Conservation (phyloP, 2,888 invertebrate species). For the Orchesellides sinensis region DNA sequence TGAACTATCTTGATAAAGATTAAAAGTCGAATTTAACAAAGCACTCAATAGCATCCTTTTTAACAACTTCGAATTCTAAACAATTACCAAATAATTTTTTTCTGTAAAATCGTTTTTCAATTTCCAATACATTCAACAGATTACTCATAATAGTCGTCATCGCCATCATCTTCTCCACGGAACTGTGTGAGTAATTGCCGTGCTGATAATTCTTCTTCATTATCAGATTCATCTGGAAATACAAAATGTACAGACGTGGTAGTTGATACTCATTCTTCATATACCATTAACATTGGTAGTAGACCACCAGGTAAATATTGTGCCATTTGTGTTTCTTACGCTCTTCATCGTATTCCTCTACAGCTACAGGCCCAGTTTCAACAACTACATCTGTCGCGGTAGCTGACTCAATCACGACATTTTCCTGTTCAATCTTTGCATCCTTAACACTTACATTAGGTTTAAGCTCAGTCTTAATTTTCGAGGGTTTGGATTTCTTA, state of each 20-base stretch:
- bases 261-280: too few species aligned
- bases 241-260: neutral
- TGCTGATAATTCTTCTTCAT: slow-evolving; percentile 74
- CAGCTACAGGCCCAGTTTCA: slow-evolving; percentile 34
- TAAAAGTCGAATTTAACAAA: too few species aligned
- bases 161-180: slow-evolving; percentile 73
- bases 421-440: neutral
- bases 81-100: too few species aligned
- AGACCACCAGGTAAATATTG: neutral
- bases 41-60: too few species aligned
- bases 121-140: too few species aligned
- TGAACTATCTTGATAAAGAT: too few species aligned
- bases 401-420: neutral
- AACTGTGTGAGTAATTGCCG: slow-evolving; percentile 74
- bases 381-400: slow-evolving; percentile 37
- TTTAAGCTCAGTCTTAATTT: slow-evolving; percentile 50
- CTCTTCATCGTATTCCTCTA: slow-evolving; percentile 53
- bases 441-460: neutral
- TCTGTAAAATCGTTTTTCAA: too few species aligned
- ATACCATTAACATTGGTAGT: neutral
- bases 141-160: slow-evolving; percentile 68
- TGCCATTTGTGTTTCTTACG: slow-evolving; percentile 16
- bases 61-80: too few species aligned
- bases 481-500: slow-evolving; percentile 39
- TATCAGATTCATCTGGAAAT: slow-evolving; percentile 68